These are phyloP conservation scores for Tokudaia muenninki DNA, from an alignment of 2,797 vertebrate genomes.

Conservation along the genomic window DNA sequence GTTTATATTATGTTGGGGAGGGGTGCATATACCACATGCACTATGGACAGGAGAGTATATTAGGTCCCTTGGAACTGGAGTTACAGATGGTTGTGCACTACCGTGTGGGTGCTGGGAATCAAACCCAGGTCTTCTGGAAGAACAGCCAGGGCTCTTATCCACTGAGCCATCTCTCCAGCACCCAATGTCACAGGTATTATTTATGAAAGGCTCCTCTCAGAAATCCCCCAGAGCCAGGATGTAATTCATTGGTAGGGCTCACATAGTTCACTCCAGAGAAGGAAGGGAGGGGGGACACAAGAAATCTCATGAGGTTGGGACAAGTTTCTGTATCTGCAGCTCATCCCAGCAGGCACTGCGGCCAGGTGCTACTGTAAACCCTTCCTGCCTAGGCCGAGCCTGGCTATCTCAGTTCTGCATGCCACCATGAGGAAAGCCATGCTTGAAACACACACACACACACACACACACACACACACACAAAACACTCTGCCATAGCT, in stretches of 20 bases:
- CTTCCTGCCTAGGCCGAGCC: neutral
- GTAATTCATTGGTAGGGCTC: neutral
- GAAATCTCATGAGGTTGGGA: neutral
- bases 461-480: too few species aligned
- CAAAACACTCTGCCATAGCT: too few species aligned
- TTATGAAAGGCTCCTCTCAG: neutral
- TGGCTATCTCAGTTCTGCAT: neutral
- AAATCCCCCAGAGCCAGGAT: neutral
- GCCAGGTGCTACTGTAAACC: neutral
- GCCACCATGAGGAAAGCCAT: neutral
- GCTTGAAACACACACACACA: too few species aligned
- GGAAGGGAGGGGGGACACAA: neutral
- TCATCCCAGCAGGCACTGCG: fast-evolving
- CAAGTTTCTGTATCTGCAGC: too few species aligned
- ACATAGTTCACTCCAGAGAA: too few species aligned
- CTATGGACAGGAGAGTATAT: neutral
- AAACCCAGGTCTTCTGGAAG: neutral
- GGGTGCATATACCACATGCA: too few species aligned
- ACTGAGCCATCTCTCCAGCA: neutral
- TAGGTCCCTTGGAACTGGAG: too few species aligned
- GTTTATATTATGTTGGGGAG: too few species aligned
- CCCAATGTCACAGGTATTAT: neutral
- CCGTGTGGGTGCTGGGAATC: neutral
- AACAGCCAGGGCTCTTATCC: neutral
- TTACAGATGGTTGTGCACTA: neutral